Conservation (phyloP, 2,113 vertebrate species). For the Trachemys scripta region DNA sequence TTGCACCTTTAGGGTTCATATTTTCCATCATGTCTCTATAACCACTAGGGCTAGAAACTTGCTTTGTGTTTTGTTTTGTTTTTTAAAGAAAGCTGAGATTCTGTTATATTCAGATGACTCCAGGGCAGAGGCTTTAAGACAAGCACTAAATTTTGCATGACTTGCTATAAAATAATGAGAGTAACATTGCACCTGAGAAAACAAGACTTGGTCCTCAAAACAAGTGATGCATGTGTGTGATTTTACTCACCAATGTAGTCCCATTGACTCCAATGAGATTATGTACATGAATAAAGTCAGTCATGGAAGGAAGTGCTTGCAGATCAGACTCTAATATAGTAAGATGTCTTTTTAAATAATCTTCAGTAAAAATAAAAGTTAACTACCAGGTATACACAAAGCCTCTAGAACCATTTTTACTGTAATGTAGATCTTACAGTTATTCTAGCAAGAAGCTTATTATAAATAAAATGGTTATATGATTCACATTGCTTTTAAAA, state of each 20-base stretch:
- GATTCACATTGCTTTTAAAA: neutral
- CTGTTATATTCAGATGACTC: neutral
- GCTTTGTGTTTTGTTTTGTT: neutral
- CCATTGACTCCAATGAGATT: neutral
- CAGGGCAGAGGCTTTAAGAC: neutral
- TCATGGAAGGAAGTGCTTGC: rapidly evolving
- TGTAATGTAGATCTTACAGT: neutral
- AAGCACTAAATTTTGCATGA: neutral
- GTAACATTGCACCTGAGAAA: neutral
- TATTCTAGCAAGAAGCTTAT: neutral
- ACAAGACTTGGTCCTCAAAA: neutral
- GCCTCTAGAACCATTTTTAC: neutral
- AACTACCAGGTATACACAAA: neutral
- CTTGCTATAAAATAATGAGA: neutral
- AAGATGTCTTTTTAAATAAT: neutral
- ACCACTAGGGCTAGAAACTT: neutral
- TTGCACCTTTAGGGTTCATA: neutral
- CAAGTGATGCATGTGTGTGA: neutral
- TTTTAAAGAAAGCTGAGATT: neutral
- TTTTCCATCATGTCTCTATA: neutral
- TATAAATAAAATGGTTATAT: neutral
- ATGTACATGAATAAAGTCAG: neutral
- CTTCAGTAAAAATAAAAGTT: neutral
- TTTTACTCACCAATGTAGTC: neutral
- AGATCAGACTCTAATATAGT: neutral